These are phyloP conservation scores for Siniperca obscura DNA, from an alignment of 2,797 vertebrate species.

Conservation along the genomic window DNA sequence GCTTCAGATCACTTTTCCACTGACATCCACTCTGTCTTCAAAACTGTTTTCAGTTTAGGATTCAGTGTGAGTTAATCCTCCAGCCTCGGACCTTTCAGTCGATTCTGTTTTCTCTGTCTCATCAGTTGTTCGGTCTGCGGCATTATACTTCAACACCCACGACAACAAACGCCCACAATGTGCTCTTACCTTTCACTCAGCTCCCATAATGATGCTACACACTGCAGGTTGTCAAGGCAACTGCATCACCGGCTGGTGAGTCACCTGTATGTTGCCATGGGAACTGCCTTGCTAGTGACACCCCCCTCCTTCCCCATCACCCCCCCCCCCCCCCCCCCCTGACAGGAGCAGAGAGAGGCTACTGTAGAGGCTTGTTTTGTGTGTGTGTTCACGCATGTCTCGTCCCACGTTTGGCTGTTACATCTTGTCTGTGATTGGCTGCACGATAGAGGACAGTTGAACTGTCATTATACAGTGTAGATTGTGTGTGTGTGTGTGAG, in stretches of 20 bases:
- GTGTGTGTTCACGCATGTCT: constrained; percentile 35
- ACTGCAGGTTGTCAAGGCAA: constrained; percentile 83
- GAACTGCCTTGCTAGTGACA: constrained; percentile 76
- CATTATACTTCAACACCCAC: constrained; percentile 54
- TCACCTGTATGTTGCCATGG: constrained; percentile 85
- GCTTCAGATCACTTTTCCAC: neutral
- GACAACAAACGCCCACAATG: constrained; percentile 65
- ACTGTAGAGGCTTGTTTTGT: constrained; percentile 37
- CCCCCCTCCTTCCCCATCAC: constrained; percentile 3
- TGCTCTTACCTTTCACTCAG: constrained; percentile 36
- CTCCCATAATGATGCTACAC: constrained; percentile 74
- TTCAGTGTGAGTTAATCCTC: constrained; percentile 6
- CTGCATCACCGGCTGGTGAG: constrained; percentile 79
- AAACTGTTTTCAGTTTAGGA: neutral
- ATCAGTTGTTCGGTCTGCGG: constrained; percentile 51
- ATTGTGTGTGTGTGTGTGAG: constrained; percentile 15
- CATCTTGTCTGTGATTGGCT: constrained; percentile 49
- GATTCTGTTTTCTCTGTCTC: constrained; percentile 26
- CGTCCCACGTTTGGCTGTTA: constrained; percentile 17
- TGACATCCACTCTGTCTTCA: neutral
- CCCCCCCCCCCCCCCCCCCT: neutral
- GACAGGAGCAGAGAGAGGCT: constrained; percentile 39
- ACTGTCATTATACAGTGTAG: constrained; percentile 12
- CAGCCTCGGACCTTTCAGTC: constrained; percentile 22
- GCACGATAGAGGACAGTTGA: constrained; percentile 29